Base-by-base conservation (phyloP, 2,113 vertebrate genomes). In the Prunella himalayana region DNA sequence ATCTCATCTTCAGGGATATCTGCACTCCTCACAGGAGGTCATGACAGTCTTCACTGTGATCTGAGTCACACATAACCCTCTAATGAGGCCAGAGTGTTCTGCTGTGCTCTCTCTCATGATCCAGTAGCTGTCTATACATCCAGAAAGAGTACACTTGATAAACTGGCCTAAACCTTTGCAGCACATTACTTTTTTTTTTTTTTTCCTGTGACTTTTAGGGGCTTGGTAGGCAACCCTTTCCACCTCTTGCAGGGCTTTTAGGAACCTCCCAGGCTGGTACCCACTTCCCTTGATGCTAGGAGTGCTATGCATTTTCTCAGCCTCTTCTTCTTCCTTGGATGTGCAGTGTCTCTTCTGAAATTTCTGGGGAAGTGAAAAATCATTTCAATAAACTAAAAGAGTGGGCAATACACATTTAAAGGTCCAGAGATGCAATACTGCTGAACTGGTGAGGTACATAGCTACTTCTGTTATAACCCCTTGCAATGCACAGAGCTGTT, bases 391-490 rank as follows among this genome's bases (percentile, higher is more conserved):
- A 86, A 80, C 22, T 18, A 13, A 53, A 86, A n/a, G 50, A 49
- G 13, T 69, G 37, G 20, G 4, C 23, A 78, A 28, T 13, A 77
- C 23, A 41, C 33, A 19, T 51, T 33, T 44, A 77, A 88, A 83
- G 12, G 17, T 31, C 9, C 19, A 66, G 24, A 33, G 31, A 13
- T 0, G 0, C 3, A 53, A 44, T 11, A 39, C 5, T 35, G 24
- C 45, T 61, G 94, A 69, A 50, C 21, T 50, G 49, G 6, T 50
- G 54, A 72, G 14, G 65, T 72, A 22, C 10, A 39, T 21, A 64
- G 19, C 35, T 76, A 4, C 28, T 53, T 91, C 13, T 19, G 47
- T 65, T 57, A 20, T 33, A 19, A 63, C 8, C 5, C 27, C 15
- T 54, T 42, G 25, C 10, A 28, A 51, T 1, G 23, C 1, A 2